Evolutionary conservation across 2,113 vertebrate species (phyloP).

Genomic region (Pelecanus crispus): DNA sequence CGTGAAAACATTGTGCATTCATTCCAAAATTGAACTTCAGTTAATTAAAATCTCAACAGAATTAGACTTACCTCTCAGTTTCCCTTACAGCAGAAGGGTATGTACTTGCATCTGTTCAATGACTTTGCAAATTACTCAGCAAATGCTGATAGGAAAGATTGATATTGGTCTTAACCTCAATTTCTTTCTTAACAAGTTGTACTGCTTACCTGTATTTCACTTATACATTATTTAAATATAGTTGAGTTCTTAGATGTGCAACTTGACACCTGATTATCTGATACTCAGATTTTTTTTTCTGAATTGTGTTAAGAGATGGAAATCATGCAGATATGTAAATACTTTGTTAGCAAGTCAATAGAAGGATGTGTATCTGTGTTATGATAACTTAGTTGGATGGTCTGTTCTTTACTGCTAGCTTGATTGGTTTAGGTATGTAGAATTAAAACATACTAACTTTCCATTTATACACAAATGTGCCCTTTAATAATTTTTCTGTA

Average conservation of each 20-base stretch:
- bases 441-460: background rate
- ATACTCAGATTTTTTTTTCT: background rate
- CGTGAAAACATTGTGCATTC: background rate
- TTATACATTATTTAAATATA: background rate
- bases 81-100: background rate
- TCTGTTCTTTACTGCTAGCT: background rate
- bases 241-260: background rate
- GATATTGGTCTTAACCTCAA: background rate
- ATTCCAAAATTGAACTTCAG: background rate
- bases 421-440: background rate
- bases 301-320: background rate
- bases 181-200: background rate
- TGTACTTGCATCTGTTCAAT: background rate
- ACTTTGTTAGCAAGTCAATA: background rate
- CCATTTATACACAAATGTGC: background rate
- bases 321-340: background rate
- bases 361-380: background rate
- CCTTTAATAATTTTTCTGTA: background rate
- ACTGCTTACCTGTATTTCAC: background rate
- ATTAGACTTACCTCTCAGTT: background rate
- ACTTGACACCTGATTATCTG: background rate
- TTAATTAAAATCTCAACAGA: background rate
- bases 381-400: background rate
- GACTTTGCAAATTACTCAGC: background rate
- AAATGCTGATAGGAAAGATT: background rate